Evolutionary conservation across 2,113 vertebrate species (phyloP).

Genomic region (Chelonoidis abingdonii): DNA sequence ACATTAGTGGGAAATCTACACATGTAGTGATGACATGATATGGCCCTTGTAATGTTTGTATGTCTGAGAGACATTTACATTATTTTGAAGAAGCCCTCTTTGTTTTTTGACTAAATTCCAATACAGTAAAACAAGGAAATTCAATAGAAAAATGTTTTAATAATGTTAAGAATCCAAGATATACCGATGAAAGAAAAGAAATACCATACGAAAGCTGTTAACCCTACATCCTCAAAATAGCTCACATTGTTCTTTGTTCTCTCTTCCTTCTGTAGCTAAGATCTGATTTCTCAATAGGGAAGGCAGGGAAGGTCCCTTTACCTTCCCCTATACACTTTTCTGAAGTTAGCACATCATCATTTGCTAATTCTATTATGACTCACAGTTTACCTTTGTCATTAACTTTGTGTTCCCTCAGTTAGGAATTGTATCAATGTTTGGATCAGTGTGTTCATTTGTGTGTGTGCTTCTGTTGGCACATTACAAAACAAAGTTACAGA

Average conservation of each 20-base stretch:
- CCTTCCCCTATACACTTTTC: not conserved
- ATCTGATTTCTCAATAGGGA: not conserved
- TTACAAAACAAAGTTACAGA: constrained; percentile 25
- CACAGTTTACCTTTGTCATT: constrained; percentile 6
- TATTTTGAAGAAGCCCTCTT: not conserved
- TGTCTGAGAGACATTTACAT: not conserved
- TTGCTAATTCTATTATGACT: not conserved
- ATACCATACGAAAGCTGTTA: not conserved
- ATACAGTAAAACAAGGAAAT: fast-evolving
- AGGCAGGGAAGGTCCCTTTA: not conserved
- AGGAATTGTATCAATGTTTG: constrained; percentile 3
- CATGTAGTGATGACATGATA: not conserved
- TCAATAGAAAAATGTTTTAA: not conserved
- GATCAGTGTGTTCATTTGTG: not conserved
- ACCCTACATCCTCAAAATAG: not conserved
- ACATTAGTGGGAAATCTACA: not conserved
- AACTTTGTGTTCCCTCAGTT: constrained; percentile 13
- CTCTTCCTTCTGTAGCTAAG: not conserved
- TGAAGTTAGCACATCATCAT: not conserved
- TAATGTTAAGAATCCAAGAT: not conserved
- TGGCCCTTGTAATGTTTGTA: not conserved
- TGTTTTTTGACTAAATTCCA: fast-evolving
- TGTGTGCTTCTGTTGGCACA: not conserved
- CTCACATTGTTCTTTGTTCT: not conserved
- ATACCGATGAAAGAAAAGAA: not conserved